Conservation (phyloP, 2,113 vertebrate genomes). For the Chaenocephalus aceratus region DNA sequence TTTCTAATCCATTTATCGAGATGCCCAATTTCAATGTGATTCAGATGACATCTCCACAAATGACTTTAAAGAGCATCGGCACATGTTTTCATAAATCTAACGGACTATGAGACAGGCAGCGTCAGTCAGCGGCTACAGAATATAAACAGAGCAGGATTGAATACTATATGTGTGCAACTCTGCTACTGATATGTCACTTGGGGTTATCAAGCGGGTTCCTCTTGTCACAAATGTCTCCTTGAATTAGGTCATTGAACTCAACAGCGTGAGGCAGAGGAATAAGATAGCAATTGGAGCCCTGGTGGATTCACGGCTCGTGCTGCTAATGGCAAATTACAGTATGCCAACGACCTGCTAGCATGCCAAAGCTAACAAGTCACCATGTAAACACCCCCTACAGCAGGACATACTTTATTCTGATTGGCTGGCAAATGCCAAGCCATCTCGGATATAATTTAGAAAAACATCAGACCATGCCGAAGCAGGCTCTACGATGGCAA, state of each 20-base stretch:
- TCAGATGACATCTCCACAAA: slow-evolving; percentile 11
- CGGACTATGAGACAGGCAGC: slow-evolving; percentile 26
- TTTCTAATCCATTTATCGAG: background rate
- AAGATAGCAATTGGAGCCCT: background rate
- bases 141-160: slow-evolving; percentile 31
- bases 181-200: slow-evolving; percentile 51
- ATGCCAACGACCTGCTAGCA: background rate
- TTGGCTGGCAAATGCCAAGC: background rate
- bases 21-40: background rate
- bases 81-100: slow-evolving; percentile 28
- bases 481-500: slow-evolving; percentile 5
- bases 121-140: slow-evolving; percentile 12
- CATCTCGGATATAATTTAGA: background rate
- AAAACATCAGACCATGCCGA: slow-evolving; percentile 1
- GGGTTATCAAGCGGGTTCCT: slow-evolving; percentile 34
- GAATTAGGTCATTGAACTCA: slow-evolving; percentile 42
- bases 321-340: background rate
- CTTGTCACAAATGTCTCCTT: slow-evolving; percentile 31
- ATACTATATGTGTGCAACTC: slow-evolving; percentile 10
- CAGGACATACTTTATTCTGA: background rate
- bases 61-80: background rate
- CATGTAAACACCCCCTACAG: background rate
- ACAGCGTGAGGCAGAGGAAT: background rate
- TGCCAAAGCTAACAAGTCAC: background rate
- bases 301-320: background rate